Evolutionary conservation across 2,113 vertebrate genomes (phyloP).

Genomic region (Phalacrocorax brasilianus): DNA sequence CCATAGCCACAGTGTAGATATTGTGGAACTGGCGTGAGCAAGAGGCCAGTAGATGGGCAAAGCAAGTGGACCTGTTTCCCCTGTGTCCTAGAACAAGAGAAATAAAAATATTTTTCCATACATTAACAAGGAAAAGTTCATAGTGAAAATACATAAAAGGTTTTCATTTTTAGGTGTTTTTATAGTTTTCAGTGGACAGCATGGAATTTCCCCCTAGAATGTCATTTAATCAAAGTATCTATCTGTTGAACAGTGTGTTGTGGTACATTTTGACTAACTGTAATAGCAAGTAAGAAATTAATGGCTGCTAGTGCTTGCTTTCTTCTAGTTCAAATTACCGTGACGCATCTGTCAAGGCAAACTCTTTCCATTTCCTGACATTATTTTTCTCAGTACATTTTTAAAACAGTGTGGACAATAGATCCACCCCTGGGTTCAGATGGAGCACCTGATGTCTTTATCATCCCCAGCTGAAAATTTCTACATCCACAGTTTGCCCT

Average conservation of each 20-base stretch:
- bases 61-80: background rate
- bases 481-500: background rate
- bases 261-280: background rate
- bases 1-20: background rate
- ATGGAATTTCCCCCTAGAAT: background rate
- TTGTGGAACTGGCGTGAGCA: background rate
- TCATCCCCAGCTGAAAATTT: background rate
- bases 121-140: background rate
- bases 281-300: background rate
- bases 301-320: background rate
- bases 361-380: background rate
- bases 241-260: background rate
- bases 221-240: background rate
- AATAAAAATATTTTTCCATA: background rate
- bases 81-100: background rate
- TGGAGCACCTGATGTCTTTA: background rate
- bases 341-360: rapidly evolving
- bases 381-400: background rate
- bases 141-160: background rate
- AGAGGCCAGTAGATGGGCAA: background rate
- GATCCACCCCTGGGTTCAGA: background rate
- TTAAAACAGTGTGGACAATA: background rate
- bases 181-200: background rate
- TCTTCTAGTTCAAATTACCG: background rate
- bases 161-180: background rate